These are phyloP conservation scores for Pammene aurita DNA, from an alignment of 2,888 invertebrate species.

Conservation along the genomic window DNA sequence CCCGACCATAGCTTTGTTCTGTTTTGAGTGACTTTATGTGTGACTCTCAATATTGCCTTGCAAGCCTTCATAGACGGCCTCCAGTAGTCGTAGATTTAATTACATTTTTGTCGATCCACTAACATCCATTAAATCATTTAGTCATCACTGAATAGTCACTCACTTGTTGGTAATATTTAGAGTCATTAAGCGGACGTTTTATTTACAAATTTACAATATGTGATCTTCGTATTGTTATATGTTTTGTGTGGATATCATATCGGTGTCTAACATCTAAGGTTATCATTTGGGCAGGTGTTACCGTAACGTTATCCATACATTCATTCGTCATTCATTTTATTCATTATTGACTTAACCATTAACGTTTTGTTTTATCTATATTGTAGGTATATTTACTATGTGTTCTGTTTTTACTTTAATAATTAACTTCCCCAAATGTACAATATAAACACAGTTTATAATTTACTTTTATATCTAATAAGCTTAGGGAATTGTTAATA, in stretches of 20 bases:
- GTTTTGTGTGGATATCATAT: conserved; percentile 49
- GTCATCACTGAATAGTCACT: not conserved
- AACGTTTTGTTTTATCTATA: not conserved
- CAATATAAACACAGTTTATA: conserved; percentile 27
- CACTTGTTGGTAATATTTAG: conserved; percentile 55
- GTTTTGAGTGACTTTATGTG: conserved; percentile 52
- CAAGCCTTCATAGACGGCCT: conserved; percentile 25
- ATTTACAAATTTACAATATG: conserved; percentile 44
- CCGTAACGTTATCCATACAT: not conserved
- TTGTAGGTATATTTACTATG: not conserved
- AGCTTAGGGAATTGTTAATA: not conserved
- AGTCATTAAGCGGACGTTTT: conserved; percentile 52
- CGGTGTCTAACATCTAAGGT: conserved; percentile 14
- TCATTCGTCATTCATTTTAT: not conserved
- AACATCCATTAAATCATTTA: not conserved
- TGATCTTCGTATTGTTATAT: conserved; percentile 45
- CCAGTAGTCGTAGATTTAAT: conserved; percentile 13
- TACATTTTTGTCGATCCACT: conserved; percentile 10
- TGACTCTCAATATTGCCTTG: conserved; percentile 58
- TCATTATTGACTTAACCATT: conserved; percentile 12
- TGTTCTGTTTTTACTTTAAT: not conserved
- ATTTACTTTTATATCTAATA: conserved; percentile 36
- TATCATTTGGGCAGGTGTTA: conserved; percentile 11
- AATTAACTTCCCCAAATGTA: conserved; percentile 21
- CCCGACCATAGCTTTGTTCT: conserved; percentile 55